Conservation (phyloP, 2,888 invertebrate species). For the Oegoconia quadripuncta region DNA sequence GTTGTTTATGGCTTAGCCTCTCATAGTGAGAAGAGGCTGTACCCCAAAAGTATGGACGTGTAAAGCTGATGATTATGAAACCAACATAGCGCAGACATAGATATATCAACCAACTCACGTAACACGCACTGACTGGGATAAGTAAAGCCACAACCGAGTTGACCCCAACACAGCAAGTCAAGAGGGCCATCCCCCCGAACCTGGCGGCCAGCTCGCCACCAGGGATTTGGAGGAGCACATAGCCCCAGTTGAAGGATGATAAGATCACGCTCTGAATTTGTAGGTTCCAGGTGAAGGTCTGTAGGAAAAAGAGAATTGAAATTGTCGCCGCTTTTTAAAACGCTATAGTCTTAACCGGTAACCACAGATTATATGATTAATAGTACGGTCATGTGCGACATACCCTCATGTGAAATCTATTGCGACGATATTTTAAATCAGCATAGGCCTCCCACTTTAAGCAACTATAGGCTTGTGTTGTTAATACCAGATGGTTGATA, state of each 20-base stretch:
- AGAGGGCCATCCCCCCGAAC: slow-evolving; percentile 83
- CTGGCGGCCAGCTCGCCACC: slow-evolving; percentile 84
- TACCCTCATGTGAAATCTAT: too few relatives aligned
- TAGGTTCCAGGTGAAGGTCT: slow-evolving; percentile 76
- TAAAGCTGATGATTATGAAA: background rate
- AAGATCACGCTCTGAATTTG: slow-evolving; percentile 66
- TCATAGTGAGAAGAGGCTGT: background rate
- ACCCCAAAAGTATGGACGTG: background rate
- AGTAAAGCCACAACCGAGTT: slow-evolving; percentile 60
- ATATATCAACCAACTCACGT: slow-evolving; percentile 48
- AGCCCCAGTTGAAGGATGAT: slow-evolving; percentile 81
- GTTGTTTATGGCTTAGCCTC: too few relatives aligned
- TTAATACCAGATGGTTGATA: too few relatives aligned
- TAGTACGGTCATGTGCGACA: too few relatives aligned
- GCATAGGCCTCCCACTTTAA: too few relatives aligned
- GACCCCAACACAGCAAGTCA: slow-evolving; percentile 48
- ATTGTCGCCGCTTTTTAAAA: background rate
- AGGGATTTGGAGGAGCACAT: slow-evolving; percentile 84
- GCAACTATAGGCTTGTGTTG: too few relatives aligned
- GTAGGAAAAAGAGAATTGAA: slow-evolving; percentile 1
- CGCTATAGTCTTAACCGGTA: background rate
- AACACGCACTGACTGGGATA: slow-evolving; percentile 44
- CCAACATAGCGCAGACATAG: too few relatives aligned
- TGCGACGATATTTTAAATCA: too few relatives aligned
- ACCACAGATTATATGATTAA: background rate